A percentile compares a stretch with the other conserved stretches of the same genome.
phyloP scores from a whole-genome alignment of 2,888 invertebrate species.

The Crematogaster levior region DNA sequence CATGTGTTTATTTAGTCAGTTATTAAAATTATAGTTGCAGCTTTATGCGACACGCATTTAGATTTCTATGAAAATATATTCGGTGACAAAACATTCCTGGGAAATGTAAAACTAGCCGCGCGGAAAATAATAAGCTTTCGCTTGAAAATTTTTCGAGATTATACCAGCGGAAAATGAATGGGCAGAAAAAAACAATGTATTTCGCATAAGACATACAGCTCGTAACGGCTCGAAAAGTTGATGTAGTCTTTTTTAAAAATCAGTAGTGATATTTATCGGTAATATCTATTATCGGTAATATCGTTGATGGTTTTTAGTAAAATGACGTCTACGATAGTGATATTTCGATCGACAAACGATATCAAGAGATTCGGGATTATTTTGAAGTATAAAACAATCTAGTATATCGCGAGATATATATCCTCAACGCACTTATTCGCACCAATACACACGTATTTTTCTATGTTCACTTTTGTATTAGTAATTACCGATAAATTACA shows the following conservation, averaged over 20 bases:
- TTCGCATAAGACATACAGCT: background rate
- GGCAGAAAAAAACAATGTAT: background rate
- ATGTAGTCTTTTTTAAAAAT: background rate
- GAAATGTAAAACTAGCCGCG: slow-evolving; percentile 44
- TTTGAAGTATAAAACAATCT: background rate
- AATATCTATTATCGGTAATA: background rate
- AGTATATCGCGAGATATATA: background rate
- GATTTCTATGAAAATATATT: slow-evolving; percentile 12
- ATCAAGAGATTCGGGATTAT: background rate
- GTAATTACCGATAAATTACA: background rate
- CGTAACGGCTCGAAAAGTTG: background rate
- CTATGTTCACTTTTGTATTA: background rate
- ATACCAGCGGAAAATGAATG: background rate
- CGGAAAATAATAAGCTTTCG: slow-evolving; percentile 60
- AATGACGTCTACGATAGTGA: no score
- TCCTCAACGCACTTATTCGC: background rate
- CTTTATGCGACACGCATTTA: slow-evolving; percentile 30
- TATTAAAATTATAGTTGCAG: slow-evolving; percentile 26
- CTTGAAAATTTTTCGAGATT: background rate
- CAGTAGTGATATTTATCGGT: background rate
- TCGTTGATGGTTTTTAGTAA: no score
- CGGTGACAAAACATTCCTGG: background rate
- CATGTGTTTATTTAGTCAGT: slow-evolving; percentile 21
- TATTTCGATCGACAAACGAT: background rate
- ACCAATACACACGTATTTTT: background rate